Evolutionary conservation across 2,888 invertebrate genomes (phyloP), one percentile per base, ranked within the genome.

Genomic region (Sinodicranocentrus sp.): DNA sequence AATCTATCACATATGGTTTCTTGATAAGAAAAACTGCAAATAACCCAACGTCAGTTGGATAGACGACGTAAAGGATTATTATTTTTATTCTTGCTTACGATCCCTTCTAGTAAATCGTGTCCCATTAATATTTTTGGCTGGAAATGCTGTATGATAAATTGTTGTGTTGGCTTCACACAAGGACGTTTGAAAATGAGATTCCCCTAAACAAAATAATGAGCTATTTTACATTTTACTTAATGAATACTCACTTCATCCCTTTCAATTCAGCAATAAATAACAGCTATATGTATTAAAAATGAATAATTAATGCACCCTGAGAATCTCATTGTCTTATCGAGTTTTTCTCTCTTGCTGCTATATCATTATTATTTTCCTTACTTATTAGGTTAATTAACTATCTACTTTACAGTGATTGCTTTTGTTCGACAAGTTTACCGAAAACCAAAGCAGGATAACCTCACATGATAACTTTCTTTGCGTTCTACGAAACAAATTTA

Each of bases 1-100:
- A 88, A 84, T 88, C 88, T 88, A 88, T 88, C 88, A 88, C 88
- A 88, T 88, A 87, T 84, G 86, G 88, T 87, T 88, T 87, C 87
- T 72, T 88, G 83, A 87, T 86, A 84, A 28, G 54, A 39, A 63
- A 39, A 39, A 17, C 63, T 63, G 15, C 39, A 33, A 28, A 63
- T 10, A 52, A n/a, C 13, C 39, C n/a, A 13, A 39, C 39, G 39
- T 8, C 39, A n/a, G n/a, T n/a, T n/a, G n/a, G n/a, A n/a, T n/a
- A n/a, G 39, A 39, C 39, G 39, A 39, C 39, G 13, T 39, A 6
- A 39, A 6, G 6, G 39, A 39, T 39, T 39, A 39, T 13, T 39
- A 6, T 8, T 39, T 39, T 39, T 39, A 8, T 39, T 13, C 39
- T 39, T 39, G 39, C 39, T 8, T 39, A 6, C 39, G 6, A 13